phyloP scores from a whole-genome alignment of 2,888 invertebrate genomes.

The Pristionchus exspectatus region DNA sequence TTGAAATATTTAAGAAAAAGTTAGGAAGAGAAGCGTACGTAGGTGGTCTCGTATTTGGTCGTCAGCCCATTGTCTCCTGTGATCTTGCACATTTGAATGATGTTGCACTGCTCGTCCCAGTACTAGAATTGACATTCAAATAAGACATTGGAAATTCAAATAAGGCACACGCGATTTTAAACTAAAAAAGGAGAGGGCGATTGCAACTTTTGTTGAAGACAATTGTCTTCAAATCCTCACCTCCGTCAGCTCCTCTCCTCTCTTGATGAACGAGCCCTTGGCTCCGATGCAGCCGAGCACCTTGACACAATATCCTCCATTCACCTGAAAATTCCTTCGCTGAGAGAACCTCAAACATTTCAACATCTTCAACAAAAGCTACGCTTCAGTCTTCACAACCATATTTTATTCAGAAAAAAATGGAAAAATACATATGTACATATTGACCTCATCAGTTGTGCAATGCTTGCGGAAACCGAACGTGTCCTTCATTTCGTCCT shows the following conservation, averaged over 20 bases:
- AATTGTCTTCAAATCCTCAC: neutral
- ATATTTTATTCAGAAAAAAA: too few species aligned
- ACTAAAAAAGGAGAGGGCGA: too few species aligned
- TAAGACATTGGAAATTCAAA: too few species aligned
- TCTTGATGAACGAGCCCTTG: neutral
- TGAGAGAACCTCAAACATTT: too few species aligned
- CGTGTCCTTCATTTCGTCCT: neutral
- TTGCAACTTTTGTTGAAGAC: too few species aligned
- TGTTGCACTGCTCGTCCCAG: neutral
- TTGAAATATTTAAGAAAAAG: neutral
- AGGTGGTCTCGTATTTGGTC: neutral
- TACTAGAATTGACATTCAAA: neutral
- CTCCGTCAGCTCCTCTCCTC: neutral
- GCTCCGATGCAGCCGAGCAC: neutral
- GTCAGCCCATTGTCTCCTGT: neutral
- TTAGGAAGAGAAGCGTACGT: neutral
- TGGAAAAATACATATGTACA: neutral
- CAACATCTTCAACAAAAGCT: too few species aligned
- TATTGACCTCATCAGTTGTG: neutral
- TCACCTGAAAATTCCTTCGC: too few species aligned
- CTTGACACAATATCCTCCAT: neutral
- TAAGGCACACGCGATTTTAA: too few species aligned
- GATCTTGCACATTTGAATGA: neutral
- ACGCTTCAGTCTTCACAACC: too few species aligned
- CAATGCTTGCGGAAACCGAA: conserved; percentile 13